Percentiles rank a stretch among this genome's conserved stretches.
These are phyloP conservation scores for Criorhina ranunculi DNA, from an alignment of 2,888 invertebrate species.

Conservation along the genomic window DNA sequence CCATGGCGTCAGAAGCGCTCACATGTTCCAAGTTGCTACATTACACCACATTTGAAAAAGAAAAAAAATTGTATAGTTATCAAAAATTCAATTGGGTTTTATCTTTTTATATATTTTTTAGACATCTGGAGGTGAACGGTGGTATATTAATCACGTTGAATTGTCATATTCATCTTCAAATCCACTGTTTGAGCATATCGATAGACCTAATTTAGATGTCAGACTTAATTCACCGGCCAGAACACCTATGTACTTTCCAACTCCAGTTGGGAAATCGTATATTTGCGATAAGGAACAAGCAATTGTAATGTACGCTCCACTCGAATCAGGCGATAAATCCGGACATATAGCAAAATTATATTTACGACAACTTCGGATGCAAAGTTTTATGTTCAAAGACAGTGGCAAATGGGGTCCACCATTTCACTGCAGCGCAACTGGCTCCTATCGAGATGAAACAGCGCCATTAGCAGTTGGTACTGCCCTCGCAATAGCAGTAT, in stretches of 20 bases:
- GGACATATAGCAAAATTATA: constrained; percentile 88
- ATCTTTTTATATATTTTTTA: constrained; percentile 83
- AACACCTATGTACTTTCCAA: constrained; percentile 89
- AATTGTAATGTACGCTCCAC: constrained; percentile 87
- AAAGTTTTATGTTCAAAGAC: constrained; percentile 95
- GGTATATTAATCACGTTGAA: constrained; percentile 93
- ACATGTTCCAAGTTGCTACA: too few relatives aligned
- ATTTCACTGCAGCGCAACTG: constrained; percentile 85
- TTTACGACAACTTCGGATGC: constrained; percentile 90
- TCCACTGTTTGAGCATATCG: constrained; percentile 87
- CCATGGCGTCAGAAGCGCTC: too few relatives aligned
- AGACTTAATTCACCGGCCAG: constrained; percentile 86
- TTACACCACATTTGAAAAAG: too few relatives aligned
- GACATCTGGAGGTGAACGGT: constrained; percentile 95
- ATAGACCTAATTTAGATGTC: constrained; percentile 86
- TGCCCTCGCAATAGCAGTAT: constrained; percentile 92
- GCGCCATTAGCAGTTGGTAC: constrained; percentile 94
- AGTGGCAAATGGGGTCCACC: constrained; percentile 86
- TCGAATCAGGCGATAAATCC: constrained; percentile 84
- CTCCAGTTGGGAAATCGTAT: constrained; percentile 94
- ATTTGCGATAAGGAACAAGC: constrained; percentile 90
- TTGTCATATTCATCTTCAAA: constrained; percentile 90
- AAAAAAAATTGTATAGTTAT: not conserved
- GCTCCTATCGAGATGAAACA: constrained; percentile 90
- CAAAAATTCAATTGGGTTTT: too few relatives aligned